phyloP scores from a whole-genome alignment of 1,140 invertebrate genomes.

The Diorhabda elongata region DNA sequence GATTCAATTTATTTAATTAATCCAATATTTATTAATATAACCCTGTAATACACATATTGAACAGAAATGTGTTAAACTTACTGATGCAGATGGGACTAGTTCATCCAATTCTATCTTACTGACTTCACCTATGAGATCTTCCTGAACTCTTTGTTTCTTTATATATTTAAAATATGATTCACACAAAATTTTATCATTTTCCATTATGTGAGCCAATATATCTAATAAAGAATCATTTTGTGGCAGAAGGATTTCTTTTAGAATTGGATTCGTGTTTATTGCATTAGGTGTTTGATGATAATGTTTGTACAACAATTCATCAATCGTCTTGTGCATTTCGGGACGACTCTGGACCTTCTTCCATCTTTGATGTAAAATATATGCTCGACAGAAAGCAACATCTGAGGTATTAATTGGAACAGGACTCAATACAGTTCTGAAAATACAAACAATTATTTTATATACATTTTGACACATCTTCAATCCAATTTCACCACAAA shows the following conservation, averaged over 20 bases:
- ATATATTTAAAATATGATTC: slow-evolving; percentile 24
- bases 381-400: slow-evolving; percentile 22
- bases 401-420: slow-evolving; percentile 14
- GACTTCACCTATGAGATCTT: not conserved
- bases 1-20: too few species aligned
- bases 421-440: slow-evolving; percentile 12
- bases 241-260: slow-evolving; percentile 22
- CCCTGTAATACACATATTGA: too few species aligned
- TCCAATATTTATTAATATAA: too few species aligned
- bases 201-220: slow-evolving; percentile 13
- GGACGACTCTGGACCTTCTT: slow-evolving; percentile 21
- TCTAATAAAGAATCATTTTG: slow-evolving; percentile 17
- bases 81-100: too few species aligned
- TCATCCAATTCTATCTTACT: too few species aligned
- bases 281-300: slow-evolving; percentile 19
- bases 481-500: too few species aligned
- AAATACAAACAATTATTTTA: not conserved
- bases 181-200: slow-evolving; percentile 16
- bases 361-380: slow-evolving; percentile 27
- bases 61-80: too few species aligned
- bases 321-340: slow-evolving; percentile 23
- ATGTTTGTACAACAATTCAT: slow-evolving; percentile 13
- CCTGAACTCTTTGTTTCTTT: slow-evolving; percentile 11
- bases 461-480: too few species aligned
- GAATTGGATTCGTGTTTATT: slow-evolving; percentile 17